A percentile compares a stretch with the other conserved stretches of the same genome.
Evolutionary conservation across 2,888 invertebrate species (phyloP).

Genomic region (Blastobasis lacticolella): DNA sequence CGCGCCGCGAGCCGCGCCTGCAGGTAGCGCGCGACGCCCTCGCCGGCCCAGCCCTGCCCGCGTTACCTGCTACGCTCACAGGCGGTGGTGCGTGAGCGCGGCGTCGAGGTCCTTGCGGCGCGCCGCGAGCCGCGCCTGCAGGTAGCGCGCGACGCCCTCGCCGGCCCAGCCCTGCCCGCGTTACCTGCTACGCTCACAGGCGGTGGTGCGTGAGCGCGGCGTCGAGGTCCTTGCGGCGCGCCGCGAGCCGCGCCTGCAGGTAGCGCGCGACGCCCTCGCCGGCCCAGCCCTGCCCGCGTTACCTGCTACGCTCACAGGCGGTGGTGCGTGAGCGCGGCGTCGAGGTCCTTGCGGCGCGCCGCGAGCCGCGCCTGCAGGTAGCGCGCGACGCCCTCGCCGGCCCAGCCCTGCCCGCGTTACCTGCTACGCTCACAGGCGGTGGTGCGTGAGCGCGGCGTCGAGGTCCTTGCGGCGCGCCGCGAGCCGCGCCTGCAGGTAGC

Average conservation of each 20-base stretch:
- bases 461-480: conserved; percentile 96
- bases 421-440: not conserved
- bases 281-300: conserved; percentile 96
- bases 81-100: conserved; percentile 41
- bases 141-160: conserved; percentile 96
- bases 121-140: conserved; percentile 96
- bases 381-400: not conserved
- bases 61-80: not conserved
- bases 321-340: too few species aligned
- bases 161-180: conserved; percentile 92
- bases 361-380: too few species aligned
- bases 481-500: conserved; percentile 97
- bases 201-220: too few species aligned
- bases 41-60: not conserved
- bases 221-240: too few species aligned
- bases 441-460: conserved; percentile 78
- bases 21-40: not conserved
- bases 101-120: conserved; percentile 96
- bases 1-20: too few species aligned
- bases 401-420: not conserved
- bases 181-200: conserved; percentile 88
- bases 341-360: too few species aligned
- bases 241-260: too few species aligned
- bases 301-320: conserved; percentile 93
- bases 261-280: conserved; percentile 93